Base-by-base conservation (phyloP, 2,113 vertebrate species). In the Upupa epops region DNA sequence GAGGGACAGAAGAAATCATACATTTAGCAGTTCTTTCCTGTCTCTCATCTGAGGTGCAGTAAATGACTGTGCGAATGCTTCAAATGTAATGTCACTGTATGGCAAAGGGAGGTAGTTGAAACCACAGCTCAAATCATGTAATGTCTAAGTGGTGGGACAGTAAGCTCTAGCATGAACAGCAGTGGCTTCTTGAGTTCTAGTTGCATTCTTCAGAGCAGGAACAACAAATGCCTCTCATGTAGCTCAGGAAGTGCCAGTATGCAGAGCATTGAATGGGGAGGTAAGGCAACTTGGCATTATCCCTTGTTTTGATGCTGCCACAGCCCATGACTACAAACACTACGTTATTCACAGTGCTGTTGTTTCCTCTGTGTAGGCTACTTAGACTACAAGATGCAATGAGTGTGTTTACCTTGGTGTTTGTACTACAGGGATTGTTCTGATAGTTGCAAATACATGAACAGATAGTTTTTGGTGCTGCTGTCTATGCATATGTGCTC, bases 1-100 rank as follows among this genome's bases (percentile, higher is more conserved):
- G 71, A 92, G 91, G 84, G 93, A 90, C 87, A 82, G 81, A 65
- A 92, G 91, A 91, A 95, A 93, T 95, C 81, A 87, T 82, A 85
- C 29, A 10, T 89, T 91, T 87, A 82, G 87, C 63, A 94, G 61
- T 77, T 88, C 51, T 89, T 86, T 92, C 58, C 84, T 86, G 81
- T 77, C 49, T 84, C 54, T 61, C 66, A 55, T 74, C 84, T 66
- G 89, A 93, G 91, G 81, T 89, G 93, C 91, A 93, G 81, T n/a
- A 34, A 84, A 75, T 69, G 49, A 36, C 94, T 75, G 60, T 48
- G 75, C 22, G 93, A 65, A 26, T 22, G 22, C 59, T 87, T 28
- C 81, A 4, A 54, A 26, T 19, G 28, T 83, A 5, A 8, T 76
- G 84, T 78, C 66, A 2, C 54, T 31, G 70, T 13, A 76, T 26